Conservation (phyloP, 1,140 invertebrate species). For the Pogonus chalceus region DNA sequence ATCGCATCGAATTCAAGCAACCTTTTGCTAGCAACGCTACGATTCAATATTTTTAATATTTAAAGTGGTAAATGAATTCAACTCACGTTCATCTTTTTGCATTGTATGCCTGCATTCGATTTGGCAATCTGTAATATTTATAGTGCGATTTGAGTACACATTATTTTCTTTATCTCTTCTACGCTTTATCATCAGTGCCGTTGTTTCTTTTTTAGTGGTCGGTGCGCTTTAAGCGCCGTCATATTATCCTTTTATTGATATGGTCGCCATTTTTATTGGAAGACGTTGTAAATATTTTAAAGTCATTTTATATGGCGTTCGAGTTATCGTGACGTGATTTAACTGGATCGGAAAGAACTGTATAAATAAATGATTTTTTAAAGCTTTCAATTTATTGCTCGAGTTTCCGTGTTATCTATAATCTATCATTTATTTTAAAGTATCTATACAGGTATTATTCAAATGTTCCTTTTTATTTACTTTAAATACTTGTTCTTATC, state of each 20-base stretch:
- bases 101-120: neutral
- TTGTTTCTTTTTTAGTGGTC: neutral
- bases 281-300: constrained; percentile 4
- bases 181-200: neutral
- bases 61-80: neutral
- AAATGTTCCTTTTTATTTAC: no score
- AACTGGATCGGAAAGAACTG: neutral
- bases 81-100: neutral
- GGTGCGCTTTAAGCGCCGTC: neutral
- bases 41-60: constrained; percentile 3
- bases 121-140: constrained; percentile 7
- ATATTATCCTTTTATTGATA: neutral
- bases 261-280: neutral
- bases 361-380: neutral
- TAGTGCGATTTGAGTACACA: neutral
- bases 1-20: no score
- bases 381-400: no score
- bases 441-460: no score
- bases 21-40: no score
- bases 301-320: neutral
- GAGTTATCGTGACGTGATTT: neutral
- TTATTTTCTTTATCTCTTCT: constrained; percentile 3
- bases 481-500: no score
- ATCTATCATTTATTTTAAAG: no score
- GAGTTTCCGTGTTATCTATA: no score